Base-by-base conservation (phyloP, 2,888 invertebrate genomes). In the Maniola hyperantus region DNA sequence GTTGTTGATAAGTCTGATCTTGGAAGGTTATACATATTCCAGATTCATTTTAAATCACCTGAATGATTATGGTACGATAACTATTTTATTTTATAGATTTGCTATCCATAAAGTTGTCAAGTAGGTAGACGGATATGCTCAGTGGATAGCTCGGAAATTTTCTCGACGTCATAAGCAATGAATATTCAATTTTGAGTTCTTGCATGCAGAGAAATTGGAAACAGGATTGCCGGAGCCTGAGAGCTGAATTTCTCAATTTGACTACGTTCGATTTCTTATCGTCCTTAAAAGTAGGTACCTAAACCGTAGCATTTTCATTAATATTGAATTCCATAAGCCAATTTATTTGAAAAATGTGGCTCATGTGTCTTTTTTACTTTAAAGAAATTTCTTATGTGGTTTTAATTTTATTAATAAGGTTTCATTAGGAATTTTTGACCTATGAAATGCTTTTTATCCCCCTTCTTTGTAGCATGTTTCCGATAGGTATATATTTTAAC, bases 171-270 rank as follows among this genome's bases (percentile, higher is more conserved):
- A 55, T 55, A 39, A 55, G 55, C 18, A 55, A 55, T 55, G 55
- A 55, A 36, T 55, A 55, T 55, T 55, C 20, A 39, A 55, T 55
- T 55, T 55, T 20, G 11, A 39, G 39, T 55, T 55, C 55, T 39
- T 55, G 55, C 82, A 77, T 88, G 85, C 88, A 85, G 86, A 83
- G 80, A 79, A 87, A 84, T 82, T 81, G 83, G 83, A 83, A 86
- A 83, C 84, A 83, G 81, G 78, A 57, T 62, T 51, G 81, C 78
- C 77, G 72, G 75, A 70, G 76, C 18, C 18, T 34, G 39, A 39
- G 55, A 55, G 55, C 18, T 5, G 15, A 39, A 39, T 39, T 55
- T 55, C 39, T 55, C 55, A 15, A 39, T 55, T 39, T 36, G 39
- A 39, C n/a, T 39, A 6, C 18, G 36, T 15, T 36, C 15, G 10